These are phyloP conservation scores for Chionodraco myersi DNA, from an alignment of 2,113 vertebrate species.

Conservation along the genomic window DNA sequence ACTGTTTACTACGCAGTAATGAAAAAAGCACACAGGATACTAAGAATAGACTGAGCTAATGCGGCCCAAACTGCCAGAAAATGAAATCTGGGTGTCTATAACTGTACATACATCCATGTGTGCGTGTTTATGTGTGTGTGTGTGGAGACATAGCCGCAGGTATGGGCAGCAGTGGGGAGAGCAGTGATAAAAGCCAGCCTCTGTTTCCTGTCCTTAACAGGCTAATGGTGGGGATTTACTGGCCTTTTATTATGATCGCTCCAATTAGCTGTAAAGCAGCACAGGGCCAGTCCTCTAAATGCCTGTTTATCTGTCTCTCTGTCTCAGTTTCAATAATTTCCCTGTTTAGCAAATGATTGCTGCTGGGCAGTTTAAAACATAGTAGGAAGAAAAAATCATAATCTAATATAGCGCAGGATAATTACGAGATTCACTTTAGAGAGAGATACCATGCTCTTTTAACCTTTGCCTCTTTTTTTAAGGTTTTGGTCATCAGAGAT, in stretches of 20 bases:
- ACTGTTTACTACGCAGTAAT: slow-evolving; percentile 63
- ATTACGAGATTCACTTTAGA: background rate
- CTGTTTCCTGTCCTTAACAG: slow-evolving; percentile 77
- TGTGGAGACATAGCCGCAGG: slow-evolving; percentile 48
- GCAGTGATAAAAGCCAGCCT: slow-evolving; percentile 68
- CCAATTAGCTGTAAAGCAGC: slow-evolving; percentile 72
- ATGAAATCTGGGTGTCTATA: slow-evolving; percentile 54
- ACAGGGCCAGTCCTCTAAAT: slow-evolving; percentile 38
- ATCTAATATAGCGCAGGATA: background rate
- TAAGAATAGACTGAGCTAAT: slow-evolving; percentile 66
- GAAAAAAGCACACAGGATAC: slow-evolving; percentile 57
- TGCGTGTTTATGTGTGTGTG: slow-evolving; percentile 38
- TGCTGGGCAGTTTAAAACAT: background rate
- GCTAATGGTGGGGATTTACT: slow-evolving; percentile 76
- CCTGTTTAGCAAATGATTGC: background rate
- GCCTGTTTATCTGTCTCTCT: slow-evolving; percentile 42
- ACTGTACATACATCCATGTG: slow-evolving; percentile 13
- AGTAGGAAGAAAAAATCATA: background rate
- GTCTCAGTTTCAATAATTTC: slow-evolving; percentile 25
- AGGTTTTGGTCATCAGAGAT: background rate
- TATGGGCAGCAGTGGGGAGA: slow-evolving; percentile 44
- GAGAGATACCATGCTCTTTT: background rate
- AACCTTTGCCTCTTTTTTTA: background rate
- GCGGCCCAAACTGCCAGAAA: slow-evolving; percentile 46
- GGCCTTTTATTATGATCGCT: slow-evolving; percentile 78